Evolutionary conservation across 2,113 vertebrate species (phyloP), one percentile per base, ranked within the genome.

Genomic region (Urocitellus parryii): DNA sequence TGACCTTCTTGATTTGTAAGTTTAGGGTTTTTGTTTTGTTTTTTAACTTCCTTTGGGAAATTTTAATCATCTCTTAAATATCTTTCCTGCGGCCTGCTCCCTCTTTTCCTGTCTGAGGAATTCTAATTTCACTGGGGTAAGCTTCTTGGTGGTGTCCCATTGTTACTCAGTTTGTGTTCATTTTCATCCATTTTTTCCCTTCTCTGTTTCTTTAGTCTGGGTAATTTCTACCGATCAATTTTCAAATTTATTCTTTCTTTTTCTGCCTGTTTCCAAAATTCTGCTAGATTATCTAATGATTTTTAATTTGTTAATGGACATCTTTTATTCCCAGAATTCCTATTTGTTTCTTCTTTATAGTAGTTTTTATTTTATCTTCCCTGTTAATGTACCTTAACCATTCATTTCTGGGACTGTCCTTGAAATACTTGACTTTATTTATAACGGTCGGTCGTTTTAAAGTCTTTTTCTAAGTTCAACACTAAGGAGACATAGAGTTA

Each of bases 361-460:
- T 79, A 65, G 16, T 27, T 53, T 68, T 76, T 56, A 73, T 58
- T 68, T 76, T 56, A 80, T 58, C 18, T 68, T 86, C 32, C 72
- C 37, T 70, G 24, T 6, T 56, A 78, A 45, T 34, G 53, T 61
- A 76, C 25, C 39, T 80, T 29, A 79, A 2, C 16, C n/a, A 32
- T 89, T 78, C 3, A 78, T 65, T 81, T 63, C 51, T 72, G 14
- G 68, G 39, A 42, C 29, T 37, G 12, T 81, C 37, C 65, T 82
- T 93, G 84, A 72, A 63, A 51, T 53, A 84, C 22, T 63, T 78
- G 5, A 89, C 45, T 96, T 63, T 34, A 83, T 92, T 84, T 72
- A 51, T 13, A 53, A 18, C 72, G 67, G 25, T 8, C 72, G 56
- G 25, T 8, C 72, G 8, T 88, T n/a, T 56, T 88, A 76, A 68